Evolutionary conservation across 2,113 vertebrate species (phyloP).

Genomic region (Mormyrus lacerda): DNA sequence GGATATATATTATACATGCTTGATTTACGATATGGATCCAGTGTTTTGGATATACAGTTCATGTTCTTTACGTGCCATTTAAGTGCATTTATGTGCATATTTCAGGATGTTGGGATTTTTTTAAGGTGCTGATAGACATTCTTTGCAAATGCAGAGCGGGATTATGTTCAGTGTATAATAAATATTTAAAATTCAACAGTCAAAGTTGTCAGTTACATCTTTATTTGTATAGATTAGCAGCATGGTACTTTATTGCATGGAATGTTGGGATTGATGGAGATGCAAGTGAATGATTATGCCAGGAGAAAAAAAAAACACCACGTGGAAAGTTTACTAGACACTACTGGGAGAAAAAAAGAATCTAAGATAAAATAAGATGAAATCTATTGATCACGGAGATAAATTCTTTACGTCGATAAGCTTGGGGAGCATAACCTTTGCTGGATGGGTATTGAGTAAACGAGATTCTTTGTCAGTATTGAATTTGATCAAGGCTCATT

Average conservation of each 20-base stretch:
- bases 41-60: background rate
- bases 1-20: background rate
- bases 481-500: background rate
- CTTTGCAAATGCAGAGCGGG: background rate
- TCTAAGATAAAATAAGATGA: background rate
- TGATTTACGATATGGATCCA: background rate
- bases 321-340: background rate
- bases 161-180: background rate
- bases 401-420: background rate
- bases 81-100: background rate
- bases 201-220: background rate
- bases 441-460: background rate
- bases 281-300: background rate
- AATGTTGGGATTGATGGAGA: background rate
- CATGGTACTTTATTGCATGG: background rate
- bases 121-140: background rate
- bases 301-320: background rate
- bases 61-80: background rate
- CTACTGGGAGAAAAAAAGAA: background rate
- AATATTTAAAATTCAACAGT: conserved; percentile 6
- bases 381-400: background rate
- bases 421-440: background rate
- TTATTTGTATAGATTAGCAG: background rate
- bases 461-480: background rate
- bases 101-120: background rate